Evolutionary conservation across 2,797 vertebrate species (phyloP).

Genomic region (Hybognathus amarus): DNA sequence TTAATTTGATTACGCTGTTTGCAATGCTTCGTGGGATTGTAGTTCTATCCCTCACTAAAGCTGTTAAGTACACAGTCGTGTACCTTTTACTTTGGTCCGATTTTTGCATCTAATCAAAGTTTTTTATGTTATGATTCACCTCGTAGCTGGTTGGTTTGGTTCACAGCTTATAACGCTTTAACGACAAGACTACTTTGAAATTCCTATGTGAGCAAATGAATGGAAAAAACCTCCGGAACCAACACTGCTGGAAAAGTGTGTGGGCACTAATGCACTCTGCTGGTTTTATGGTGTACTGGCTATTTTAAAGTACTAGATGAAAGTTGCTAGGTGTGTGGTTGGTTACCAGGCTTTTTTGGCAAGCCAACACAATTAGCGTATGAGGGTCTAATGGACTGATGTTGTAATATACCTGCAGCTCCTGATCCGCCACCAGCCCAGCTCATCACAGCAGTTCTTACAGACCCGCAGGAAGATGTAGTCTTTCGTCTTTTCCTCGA

Average conservation of each 20-base stretch:
- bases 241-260: not conserved
- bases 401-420: slow-evolving; percentile 86
- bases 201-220: no score
- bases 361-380: not conserved
- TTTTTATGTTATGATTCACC: not conserved
- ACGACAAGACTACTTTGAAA: no score
- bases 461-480: slow-evolving; percentile 98
- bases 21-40: not conserved
- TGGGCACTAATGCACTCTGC: not conserved
- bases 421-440: slow-evolving; percentile 90
- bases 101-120: not conserved
- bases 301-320: not conserved
- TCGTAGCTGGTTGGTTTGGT: not conserved
- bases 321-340: not conserved
- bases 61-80: no score
- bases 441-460: slow-evolving; percentile 94
- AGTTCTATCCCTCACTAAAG: no score
- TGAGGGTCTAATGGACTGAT: not conserved
- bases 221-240: no score
- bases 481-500: slow-evolving; percentile 99
- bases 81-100: not conserved
- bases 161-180: not conserved
- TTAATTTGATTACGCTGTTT: not conserved
- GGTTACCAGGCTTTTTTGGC: not conserved
- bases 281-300: not conserved